A percentile compares a stretch with the other conserved stretches of the same genome.
Conservation (phyloP, 1,140 invertebrate genomes). For the Drosophila seguyi region DNA sequence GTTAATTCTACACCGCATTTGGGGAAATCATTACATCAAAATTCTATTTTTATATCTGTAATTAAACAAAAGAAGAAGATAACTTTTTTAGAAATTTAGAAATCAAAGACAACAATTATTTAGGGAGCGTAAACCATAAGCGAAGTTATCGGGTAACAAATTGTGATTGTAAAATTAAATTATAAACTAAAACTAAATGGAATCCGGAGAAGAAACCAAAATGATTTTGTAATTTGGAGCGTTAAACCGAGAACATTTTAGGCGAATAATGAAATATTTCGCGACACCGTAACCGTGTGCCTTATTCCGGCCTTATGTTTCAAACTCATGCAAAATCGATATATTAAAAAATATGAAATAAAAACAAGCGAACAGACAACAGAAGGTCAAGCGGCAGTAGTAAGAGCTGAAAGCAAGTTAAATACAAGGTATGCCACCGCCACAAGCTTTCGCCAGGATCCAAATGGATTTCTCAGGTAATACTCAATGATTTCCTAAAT, state of each 20-base stretch:
- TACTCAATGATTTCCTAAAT: not conserved
- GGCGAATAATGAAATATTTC: constrained; percentile 37
- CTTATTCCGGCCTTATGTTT: constrained; percentile 81
- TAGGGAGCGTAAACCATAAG: constrained; percentile 30
- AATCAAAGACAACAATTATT: constrained; percentile 43
- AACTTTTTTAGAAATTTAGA: not conserved
- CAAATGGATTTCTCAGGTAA: not conserved
- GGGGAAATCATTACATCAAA: not conserved
- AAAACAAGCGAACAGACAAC: no score
- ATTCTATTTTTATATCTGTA: constrained; percentile 45
- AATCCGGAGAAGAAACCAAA: constrained; percentile 6
- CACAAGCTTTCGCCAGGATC: not conserved
- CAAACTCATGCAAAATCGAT: constrained; percentile 37
- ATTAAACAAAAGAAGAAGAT: not conserved
- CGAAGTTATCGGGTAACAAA: constrained; percentile 53
- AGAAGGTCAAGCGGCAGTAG: not conserved
- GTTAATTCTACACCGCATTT: constrained; percentile 3
- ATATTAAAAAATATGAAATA: constrained; percentile 2
- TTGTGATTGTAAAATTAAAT: constrained; percentile 68
- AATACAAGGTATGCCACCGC: not conserved
- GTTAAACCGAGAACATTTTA: constrained; percentile 29
- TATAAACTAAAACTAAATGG: constrained; percentile 17
- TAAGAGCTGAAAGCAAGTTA: not conserved
- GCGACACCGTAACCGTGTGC: constrained; percentile 68
- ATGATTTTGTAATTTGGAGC: constrained; percentile 14